Evolutionary conservation across 2,797 vertebrate genomes (phyloP), one percentile per base, ranked within the genome.

Genomic region (Ambastaia sidthimunki): DNA sequence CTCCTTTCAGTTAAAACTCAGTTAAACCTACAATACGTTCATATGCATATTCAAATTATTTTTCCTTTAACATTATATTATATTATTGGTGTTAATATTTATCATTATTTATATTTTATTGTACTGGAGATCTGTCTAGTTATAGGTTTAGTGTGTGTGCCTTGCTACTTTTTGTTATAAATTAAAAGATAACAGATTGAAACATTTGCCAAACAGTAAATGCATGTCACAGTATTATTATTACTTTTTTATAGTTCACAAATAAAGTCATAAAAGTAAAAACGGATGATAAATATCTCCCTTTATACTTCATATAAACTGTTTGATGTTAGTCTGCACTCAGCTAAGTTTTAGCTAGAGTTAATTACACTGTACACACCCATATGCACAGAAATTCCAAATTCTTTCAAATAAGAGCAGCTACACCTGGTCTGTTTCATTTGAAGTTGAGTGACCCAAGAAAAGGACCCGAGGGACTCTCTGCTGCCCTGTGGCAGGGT

Each of bases 401-500:
- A 50, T 54, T 74, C 13, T 23, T 44, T 44, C 5, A 57, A 41
- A 67, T 5, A 34, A 23, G 9, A 55, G 48, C 34, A 47, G 34
- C 63, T 28, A 44, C 50, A 68, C 52, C 63, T 57, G 63, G 16
- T 76, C 50, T 67, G 50, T 47, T 55, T 76, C 3, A 44, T 50
- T 55, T 57, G 16, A 47, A 19, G 34, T n/a, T 37, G 55, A 78
- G 15, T 18, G 31, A 31, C 21, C 16, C 2, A 28, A 78, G 55
- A 10, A 59, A 63, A 52, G 25, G 57, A 70, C 62, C 68, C n/a
- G 52, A 60, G 25, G 60, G 44, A 78, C 21, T 69, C 31, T 68
- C 41, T 60, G 9, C 19, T 71, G 60, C 65, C 65, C 69, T 79
- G 16, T 37, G 63, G 72, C 71, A 21, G 31, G 52, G 21, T 70